Percentiles rank a stretch among this genome's conserved stretches.
Evolutionary conservation across 2,113 vertebrate species (phyloP).

Genomic region (Rhinogobius similis): DNA sequence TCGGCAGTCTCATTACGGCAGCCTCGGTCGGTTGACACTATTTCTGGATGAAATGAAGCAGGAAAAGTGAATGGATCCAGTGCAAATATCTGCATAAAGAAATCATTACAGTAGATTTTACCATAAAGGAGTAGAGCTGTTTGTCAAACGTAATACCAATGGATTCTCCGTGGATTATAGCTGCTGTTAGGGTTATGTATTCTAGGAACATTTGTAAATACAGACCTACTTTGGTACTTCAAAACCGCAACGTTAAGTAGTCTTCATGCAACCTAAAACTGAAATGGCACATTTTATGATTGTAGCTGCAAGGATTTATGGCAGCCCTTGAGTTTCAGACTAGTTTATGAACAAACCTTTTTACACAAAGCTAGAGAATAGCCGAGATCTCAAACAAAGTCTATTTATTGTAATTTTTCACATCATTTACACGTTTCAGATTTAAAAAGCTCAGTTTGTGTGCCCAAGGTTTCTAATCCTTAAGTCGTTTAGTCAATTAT

Average conservation of each 20-base stretch:
- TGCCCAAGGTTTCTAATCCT: no score
- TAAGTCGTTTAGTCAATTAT: no score
- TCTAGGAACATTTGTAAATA: neutral
- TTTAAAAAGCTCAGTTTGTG: no score
- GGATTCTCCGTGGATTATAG: neutral
- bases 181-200: neutral
- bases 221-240: neutral
- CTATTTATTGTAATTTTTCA: no score
- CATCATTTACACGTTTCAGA: no score
- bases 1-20: neutral
- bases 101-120: neutral
- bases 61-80: neutral
- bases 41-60: conserved; percentile 3
- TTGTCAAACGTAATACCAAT: neutral
- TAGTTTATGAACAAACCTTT: no score
- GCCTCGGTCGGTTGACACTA: neutral
- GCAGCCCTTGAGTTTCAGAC: neutral
- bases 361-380: no score
- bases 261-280: neutral
- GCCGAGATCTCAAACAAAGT: no score
- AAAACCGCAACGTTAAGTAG: neutral
- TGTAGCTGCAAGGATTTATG: neutral
- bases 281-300: neutral
- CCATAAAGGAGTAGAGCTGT: neutral
- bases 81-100: conserved; percentile 4